Base-by-base conservation (phyloP, 2,113 vertebrate species). In the Raphicerus campestris region DNA sequence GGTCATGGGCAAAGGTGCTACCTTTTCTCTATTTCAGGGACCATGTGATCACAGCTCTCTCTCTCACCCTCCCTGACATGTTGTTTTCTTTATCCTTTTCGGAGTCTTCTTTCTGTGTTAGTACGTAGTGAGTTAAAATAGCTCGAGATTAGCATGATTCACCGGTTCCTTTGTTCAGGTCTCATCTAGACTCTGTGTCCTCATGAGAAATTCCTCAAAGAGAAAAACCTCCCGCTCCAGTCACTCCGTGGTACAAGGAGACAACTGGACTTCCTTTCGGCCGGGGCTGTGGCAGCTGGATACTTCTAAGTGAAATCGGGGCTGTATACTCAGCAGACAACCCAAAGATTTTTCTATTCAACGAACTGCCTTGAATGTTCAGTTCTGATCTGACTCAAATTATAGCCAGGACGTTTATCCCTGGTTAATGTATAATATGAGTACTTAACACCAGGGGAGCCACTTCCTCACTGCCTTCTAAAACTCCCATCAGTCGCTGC, bases 51-150 rank as follows among this genome's bases (percentile, higher is more conserved):
- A 32, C 14, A n/a, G 15, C 39, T 60, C 32, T 7, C 20, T 35
- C 55, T 66, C 2, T 32, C 1, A 6, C 6, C 16, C 26, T 35
- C 14, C 14, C 22, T 30, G 10, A 20, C 35, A 1, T 14, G 7
- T 6, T 39, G 0, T 10, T n/a, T 26, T 14, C 17, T 26, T 78
- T 61, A 19, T 26, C 60, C 42, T 89, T 70, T 56, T 6, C 4
- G 10, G 11, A 70, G 84, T 35, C 17, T 28, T n/a, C 60, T 51
- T 35, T 63, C 45, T 73, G 17, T 5, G 2, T 56, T 51, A 3
- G 2, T 17, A 16, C 73, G 19, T 13, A 30, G 26, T 80, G 24
- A 30, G 26, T 47, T 92, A 32, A 58, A 16, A 70, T 6, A 17
- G n/a, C 26, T 39, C 9, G 30, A 7, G 7, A 16, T 53, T 56